Evolutionary conservation across 2,888 invertebrate species (phyloP), one percentile per base, ranked within the genome.

Genomic region (Leuctra nigra): DNA sequence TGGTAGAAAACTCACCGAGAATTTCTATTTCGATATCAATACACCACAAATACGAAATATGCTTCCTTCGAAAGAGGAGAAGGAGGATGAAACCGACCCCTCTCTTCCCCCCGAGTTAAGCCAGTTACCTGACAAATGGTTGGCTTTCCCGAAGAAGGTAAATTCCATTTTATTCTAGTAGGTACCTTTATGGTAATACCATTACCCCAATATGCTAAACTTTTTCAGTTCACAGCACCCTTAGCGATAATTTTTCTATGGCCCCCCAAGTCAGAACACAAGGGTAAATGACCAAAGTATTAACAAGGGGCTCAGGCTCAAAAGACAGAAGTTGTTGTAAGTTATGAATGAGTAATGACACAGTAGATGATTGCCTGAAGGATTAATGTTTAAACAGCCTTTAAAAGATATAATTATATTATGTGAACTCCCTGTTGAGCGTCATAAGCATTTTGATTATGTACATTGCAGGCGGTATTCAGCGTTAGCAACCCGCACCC

Each of bases 1-100:
- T 63, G 88, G 88, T 35, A 81, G 84, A 68, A 96, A 96, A 74
- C 76, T 97, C 61, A 90, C 93, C 1, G 96, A 96, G 71, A 93
- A 92, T 73, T 95, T 95, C 74, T 86, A 92, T 71, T 91, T 91
- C 68, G 90, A 92, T 70, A 76, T 91, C 14, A 92, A 92, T 74
- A 83, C 86, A 67, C 78, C 83, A 9, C 79, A 81, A 61, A 84
- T 88, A n/a, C 73, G 77, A 48, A 77, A 76, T 59, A 75, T 84
- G 70, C 66, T 83, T 59, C 74, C 65, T 53, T 52, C 47, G 39
- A 39, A 68, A 2, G 68, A 68, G 24, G 23, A 50, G 4, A 18
- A 47, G n/a, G 58, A 60, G 47, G 59, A 59, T 9, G 53, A 39
- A 23, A 23, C 57, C 16, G 29, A 50, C 18, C 18, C 14, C n/a